Evolutionary conservation across 2,797 vertebrate species (phyloP).

Genomic region (Scolopax bukidnonensis): DNA sequence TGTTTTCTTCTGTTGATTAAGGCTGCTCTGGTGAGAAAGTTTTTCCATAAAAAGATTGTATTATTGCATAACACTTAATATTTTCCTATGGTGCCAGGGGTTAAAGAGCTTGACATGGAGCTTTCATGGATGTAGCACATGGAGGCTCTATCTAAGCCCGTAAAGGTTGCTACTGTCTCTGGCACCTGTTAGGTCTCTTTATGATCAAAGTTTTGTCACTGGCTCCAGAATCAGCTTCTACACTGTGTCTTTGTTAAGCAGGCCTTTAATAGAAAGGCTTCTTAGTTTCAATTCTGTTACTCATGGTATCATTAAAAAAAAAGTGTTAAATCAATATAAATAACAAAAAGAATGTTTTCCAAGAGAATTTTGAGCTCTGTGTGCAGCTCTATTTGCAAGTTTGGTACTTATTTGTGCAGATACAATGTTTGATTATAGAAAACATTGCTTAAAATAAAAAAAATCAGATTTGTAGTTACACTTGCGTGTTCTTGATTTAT

Average conservation of each 20-base stretch:
- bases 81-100: fast-evolving
- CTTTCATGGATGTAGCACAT: fast-evolving
- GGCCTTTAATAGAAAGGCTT: not conserved
- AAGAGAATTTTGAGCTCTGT: not conserved
- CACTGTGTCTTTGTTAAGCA: not conserved
- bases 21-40: not conserved
- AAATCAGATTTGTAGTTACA: not conserved
- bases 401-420: not conserved
- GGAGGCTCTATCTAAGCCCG: not conserved
- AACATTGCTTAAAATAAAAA: not conserved
- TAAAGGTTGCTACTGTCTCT: not conserved
- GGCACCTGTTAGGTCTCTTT: not conserved
- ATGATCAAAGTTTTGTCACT: not conserved
- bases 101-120: not conserved
- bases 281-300: not conserved
- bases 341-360: fast-evolving
- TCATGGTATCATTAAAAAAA: fast-evolving
- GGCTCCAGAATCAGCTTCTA: not conserved
- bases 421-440: not conserved
- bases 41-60: fast-evolving
- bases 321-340: fast-evolving
- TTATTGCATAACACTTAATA: fast-evolving
- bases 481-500: not conserved
- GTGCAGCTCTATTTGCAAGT: not conserved
- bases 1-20: not conserved